Base-by-base conservation (phyloP, 2,888 invertebrate genomes). In the Mythimna impura region DNA sequence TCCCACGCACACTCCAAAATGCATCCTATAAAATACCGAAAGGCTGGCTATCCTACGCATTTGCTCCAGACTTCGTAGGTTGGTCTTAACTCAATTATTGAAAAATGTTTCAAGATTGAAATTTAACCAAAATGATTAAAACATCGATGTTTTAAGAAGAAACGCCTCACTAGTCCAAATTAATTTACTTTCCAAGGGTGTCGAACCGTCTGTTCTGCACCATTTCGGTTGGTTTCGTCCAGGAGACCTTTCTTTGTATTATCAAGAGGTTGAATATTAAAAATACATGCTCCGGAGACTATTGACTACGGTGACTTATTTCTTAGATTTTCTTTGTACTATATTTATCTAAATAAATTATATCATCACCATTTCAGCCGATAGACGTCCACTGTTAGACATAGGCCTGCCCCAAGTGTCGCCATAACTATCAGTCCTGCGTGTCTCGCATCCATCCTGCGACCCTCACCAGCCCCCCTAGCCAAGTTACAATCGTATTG, bases 241-340 rank as follows among this genome's bases (percentile, higher is more conserved):
- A 58, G 70, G 63, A 70, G 14, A 63, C 17, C 52, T 69, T 57
- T 61, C 70, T 72, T 62, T 30, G 61, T 40, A 63, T 67, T 65
- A 76, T 66, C 68, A 34, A 58, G 30, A 50, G 66, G 76, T 79
- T 74, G 68, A 78, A 70, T 80, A 80, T 74, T 71, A 78, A 80
- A 73, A 43, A 55, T 40, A 66, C 34, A 54, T 4, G 57, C 20
- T 47, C 25, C 62, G 47, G n/a, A 63, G 25, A 20, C 14, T 12
- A 5, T 40, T 66, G 50, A 43, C 47, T 12, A 20, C 10, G 2
- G 8, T 12, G 22, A 22, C 7, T 54, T 60, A 54, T 43, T 25
- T 12, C 17, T 50, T 57, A 25, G 20, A 40, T 40, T 25, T 64
- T 25, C 8, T 36, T 36, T 8, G 8, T 40, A 6, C 5, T 25